Percentiles rank a stretch among this genome's conserved stretches.
phyloP scores from a whole-genome alignment of 1,140 invertebrate genomes.

The Antheraea mylitta region DNA sequence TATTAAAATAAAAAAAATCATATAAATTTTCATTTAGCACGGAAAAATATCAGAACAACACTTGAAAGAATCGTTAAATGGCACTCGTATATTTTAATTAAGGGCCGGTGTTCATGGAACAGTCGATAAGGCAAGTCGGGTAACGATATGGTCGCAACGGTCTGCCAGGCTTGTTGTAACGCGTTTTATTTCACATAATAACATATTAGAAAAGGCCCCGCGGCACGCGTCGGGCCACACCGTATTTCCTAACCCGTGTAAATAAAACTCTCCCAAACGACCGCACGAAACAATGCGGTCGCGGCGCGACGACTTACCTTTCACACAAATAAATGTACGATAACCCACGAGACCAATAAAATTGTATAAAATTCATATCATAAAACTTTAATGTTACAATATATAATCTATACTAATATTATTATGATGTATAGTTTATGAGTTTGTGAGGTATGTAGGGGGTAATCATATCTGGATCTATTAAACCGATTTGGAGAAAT shows the following conservation, averaged over 20 bases:
- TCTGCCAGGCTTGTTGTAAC: slow-evolving; percentile 32
- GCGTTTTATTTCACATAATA: slow-evolving; percentile 72
- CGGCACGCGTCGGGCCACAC: slow-evolving; percentile 35
- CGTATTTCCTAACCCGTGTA: slow-evolving; percentile 50
- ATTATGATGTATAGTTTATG: too few species aligned
- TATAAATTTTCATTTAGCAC: slow-evolving; percentile 42
- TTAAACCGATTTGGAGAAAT: too few species aligned
- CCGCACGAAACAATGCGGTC: slow-evolving; percentile 40
- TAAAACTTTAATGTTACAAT: neutral
- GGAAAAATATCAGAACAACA: slow-evolving; percentile 33
- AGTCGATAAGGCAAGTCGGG: slow-evolving; percentile 59
- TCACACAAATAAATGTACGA: slow-evolving; percentile 13
- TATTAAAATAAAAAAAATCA: slow-evolving; percentile 15
- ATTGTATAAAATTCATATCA: neutral
- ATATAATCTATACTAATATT: neutral
- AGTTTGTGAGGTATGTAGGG: too few species aligned
- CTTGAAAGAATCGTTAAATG: slow-evolving; percentile 41
- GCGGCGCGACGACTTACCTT: slow-evolving; percentile 18
- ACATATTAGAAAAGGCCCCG: slow-evolving; percentile 58
- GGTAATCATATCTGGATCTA: too few species aligned
- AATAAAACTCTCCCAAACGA: slow-evolving; percentile 57
- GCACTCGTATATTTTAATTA: slow-evolving; percentile 48
- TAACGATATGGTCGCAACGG: slow-evolving; percentile 37
- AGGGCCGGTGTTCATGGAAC: slow-evolving; percentile 42
- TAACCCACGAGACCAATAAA: slow-evolving; percentile 2